A percentile compares a stretch with the other conserved stretches of the same genome.
Conservation (phyloP, 53 echinoderm and acorn worm genomes). For the Arbacia lixula region DNA sequence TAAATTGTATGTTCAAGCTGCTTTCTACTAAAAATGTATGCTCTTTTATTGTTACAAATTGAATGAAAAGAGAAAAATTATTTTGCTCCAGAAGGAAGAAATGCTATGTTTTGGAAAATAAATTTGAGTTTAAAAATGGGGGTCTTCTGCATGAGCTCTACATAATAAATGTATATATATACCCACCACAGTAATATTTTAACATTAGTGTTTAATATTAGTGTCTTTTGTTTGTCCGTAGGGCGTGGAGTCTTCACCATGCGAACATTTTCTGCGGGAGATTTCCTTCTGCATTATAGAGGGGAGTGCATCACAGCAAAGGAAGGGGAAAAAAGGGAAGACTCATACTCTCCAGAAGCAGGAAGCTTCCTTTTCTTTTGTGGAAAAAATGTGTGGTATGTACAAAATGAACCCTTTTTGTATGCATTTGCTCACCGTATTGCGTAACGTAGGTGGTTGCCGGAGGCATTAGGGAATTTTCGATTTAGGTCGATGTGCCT, state of each 20-base stretch:
- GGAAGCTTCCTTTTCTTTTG: slow-evolving; percentile 18
- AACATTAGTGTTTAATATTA: no score
- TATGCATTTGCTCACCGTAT: not conserved
- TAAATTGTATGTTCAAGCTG: no score
- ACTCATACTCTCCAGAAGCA: not conserved
- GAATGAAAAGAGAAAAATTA: no score
- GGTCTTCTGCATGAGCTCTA: no score
- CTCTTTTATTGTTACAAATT: no score
- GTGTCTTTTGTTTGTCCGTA: not conserved
- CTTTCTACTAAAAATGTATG: no score
- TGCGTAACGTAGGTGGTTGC: not conserved
- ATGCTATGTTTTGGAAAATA: no score
- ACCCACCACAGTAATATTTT: no score
- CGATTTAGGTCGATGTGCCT: no score
- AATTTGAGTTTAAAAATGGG: no score
- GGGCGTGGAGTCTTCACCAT: not conserved
- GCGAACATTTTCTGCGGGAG: not conserved
- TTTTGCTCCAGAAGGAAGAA: no score
- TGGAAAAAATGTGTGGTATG: slow-evolving; percentile 11
- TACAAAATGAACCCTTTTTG: not conserved
- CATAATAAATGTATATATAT: no score
- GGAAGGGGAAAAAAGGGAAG: slow-evolving; percentile 6
- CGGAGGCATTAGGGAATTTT: not conserved
- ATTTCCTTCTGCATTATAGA: slow-evolving; percentile 13
- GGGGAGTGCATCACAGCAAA: not conserved